Conservation (phyloP, 1,140 invertebrate genomes). For the Drosophila punjabiensis region DNA sequence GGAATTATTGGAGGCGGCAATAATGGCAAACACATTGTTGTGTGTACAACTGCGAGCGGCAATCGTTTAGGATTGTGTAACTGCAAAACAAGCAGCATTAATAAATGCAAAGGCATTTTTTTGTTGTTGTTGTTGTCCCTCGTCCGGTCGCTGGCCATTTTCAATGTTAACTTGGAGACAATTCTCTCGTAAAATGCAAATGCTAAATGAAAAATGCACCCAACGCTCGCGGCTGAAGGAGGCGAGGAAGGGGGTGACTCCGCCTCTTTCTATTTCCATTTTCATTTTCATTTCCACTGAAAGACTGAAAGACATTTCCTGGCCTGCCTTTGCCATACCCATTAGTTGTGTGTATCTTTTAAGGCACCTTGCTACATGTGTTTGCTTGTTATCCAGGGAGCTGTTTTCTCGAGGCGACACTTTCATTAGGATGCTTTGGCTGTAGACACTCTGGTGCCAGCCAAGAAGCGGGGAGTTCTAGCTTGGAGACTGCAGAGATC, state of each 20-base stretch:
- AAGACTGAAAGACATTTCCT: constrained; percentile 75
- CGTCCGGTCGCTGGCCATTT: constrained; percentile 59
- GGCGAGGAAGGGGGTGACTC: neutral
- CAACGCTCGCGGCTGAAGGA: constrained; percentile 8
- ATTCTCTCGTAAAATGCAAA: constrained; percentile 57
- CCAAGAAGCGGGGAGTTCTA: neutral
- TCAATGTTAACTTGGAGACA: constrained; percentile 73
- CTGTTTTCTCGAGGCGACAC: constrained; percentile 17
- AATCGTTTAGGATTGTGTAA: constrained; percentile 73
- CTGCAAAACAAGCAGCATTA: constrained; percentile 61
- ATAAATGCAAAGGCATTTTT: constrained; percentile 69
- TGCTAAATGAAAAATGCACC: constrained; percentile 54
- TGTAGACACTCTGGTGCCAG: constrained; percentile 30
- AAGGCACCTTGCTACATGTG: constrained; percentile 5
- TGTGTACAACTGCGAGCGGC: constrained; percentile 22
- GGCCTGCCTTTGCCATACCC: constrained; percentile 26
- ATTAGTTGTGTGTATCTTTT: constrained; percentile 7
- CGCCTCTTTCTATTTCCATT: constrained; percentile 48
- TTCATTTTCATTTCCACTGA: constrained; percentile 79
- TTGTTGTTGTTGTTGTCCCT: neutral
- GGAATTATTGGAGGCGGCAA: constrained; percentile 12
- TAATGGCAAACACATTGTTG: constrained; percentile 20
- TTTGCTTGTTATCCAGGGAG: neutral
- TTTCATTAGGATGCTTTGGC: constrained; percentile 19
- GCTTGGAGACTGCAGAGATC: neutral